phyloP scores from a whole-genome alignment of 2,113 vertebrate genomes.

The Mustela nigripes region DNA sequence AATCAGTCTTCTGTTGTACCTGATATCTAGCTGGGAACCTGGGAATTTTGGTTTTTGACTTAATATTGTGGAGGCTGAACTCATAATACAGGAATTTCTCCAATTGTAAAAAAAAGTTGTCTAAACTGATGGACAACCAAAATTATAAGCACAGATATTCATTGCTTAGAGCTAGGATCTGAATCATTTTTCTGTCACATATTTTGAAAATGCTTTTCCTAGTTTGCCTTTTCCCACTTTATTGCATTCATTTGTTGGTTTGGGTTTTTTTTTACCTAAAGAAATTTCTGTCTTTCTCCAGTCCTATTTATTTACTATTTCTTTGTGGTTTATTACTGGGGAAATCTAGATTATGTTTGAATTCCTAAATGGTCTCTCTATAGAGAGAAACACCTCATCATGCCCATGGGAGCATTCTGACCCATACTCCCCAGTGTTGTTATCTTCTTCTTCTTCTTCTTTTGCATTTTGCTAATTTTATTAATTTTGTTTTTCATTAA shows the following conservation, averaged over 20 bases:
- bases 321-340: background rate
- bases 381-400: background rate
- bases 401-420: background rate
- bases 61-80: background rate
- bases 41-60: constrained; percentile 8
- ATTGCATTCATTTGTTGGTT: background rate
- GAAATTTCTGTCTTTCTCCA: background rate
- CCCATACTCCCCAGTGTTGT: no score
- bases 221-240: background rate
- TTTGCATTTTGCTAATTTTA: no score
- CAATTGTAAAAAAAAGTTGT: background rate
- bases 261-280: background rate
- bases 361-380: background rate
- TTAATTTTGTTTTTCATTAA: no score
- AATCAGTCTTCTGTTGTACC: background rate
- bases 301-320: background rate
- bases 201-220: background rate
- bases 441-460: no score
- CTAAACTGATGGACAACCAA: background rate
- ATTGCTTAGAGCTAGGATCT: background rate
- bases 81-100: background rate
- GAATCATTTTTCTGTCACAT: background rate
- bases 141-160: background rate
- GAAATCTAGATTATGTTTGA: background rate
- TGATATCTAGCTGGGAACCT: background rate